Evolutionary conservation across 2,113 vertebrate species (phyloP), one percentile per base, ranked within the genome.

Genomic region (Falcunculus frontatus): DNA sequence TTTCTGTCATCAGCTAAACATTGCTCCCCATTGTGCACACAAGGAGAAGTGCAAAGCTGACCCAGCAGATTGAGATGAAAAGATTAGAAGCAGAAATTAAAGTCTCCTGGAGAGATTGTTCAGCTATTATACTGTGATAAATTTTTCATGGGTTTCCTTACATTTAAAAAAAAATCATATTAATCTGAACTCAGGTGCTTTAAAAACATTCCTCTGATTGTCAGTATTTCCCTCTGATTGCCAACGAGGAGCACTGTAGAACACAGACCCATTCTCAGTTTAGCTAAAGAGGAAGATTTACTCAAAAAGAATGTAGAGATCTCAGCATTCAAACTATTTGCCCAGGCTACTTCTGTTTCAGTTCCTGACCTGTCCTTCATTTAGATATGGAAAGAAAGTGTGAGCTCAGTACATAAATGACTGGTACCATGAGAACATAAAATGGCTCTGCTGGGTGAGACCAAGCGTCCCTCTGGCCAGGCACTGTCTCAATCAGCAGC

Each of bases 1-100:
- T 84, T 95, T 96, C 85, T 96, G 93, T 78, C 95, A 88, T 90
- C 93, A 93, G 79, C 90, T 92, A 96, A 92, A 95, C 90, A 59
- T 59, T 64, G 64, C 77, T 95, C 79, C 83, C 90, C 76, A 81
- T 88, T 72, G 83, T 89, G 95, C 90, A 93, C 95, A 92, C 88
- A 90, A 93, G 94, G 80, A 92, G 90, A 64, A 90, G 59, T 25
- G 92, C 82, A 96, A 96, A 96, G 92, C 93, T 97, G 93, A 96
- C 83, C 90, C 87, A 96, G 95, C 79, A 95, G 92, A 95, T 93
- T 37, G 90, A 84, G 75, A 94, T 92, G 92, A 93, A 94, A 94
- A 94, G 85, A 96, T 96, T 90, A 93, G 56, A 96, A 96, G 83
- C 44, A 95, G 92, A 95, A 97, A 97, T 96, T 90, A 96, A 94